Conservation (phyloP, 2,113 vertebrate species). For the Hiodon alosoides region DNA sequence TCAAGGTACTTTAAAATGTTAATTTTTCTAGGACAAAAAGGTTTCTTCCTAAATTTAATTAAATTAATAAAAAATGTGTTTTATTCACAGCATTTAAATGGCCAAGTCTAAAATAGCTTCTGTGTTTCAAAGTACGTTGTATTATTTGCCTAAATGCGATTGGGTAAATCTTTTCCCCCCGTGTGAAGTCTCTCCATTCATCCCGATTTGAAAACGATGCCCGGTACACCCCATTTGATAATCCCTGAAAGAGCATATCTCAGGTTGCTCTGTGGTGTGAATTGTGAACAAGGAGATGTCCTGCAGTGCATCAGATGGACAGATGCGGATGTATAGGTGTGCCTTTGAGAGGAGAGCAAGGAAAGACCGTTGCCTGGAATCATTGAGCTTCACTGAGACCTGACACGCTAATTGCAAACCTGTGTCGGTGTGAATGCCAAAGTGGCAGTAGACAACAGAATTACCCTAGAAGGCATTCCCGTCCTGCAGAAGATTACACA, state of each 20-base stretch:
- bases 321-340: background rate
- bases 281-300: slow-evolving; percentile 10
- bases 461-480: slow-evolving; percentile 22
- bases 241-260: no score
- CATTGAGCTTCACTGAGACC: slow-evolving; percentile 2
- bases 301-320: background rate
- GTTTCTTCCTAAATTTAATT: background rate
- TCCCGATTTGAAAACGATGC: no score
- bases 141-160: background rate
- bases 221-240: no score
- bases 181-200: no score
- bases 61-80: slow-evolving; percentile 3
- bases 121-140: slow-evolving; percentile 10
- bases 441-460: slow-evolving; percentile 36
- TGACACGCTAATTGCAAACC: slow-evolving; percentile 29
- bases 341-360: background rate
- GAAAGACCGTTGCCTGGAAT: background rate
- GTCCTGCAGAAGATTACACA: slow-evolving; percentile 21
- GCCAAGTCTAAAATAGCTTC: no score
- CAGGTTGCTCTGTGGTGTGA: background rate
- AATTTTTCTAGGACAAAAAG: background rate
- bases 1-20: slow-evolving; percentile 6
- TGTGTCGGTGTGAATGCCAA: slow-evolving; percentile 6
- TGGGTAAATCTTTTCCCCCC: no score
- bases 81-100: background rate